Evolutionary conservation across 2,113 vertebrate genomes (phyloP).

Genomic region (Xiphorhynchus elegans): DNA sequence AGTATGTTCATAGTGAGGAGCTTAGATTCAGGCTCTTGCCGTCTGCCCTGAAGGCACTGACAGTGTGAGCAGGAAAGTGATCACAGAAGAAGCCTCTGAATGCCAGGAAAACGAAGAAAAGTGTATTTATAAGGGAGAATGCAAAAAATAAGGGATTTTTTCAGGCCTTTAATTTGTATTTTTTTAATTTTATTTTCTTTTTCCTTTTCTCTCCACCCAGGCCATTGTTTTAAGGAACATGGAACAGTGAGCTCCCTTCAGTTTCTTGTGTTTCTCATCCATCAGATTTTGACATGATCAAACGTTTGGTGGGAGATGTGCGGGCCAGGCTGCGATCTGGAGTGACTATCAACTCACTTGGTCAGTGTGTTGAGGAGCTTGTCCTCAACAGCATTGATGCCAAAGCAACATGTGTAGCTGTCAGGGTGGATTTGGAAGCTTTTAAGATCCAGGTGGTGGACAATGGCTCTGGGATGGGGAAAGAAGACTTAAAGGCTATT

Average conservation of each 20-base stretch:
- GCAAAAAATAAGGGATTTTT: not conserved
- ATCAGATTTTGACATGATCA: slow-evolving; percentile 83
- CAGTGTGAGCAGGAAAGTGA: not conserved
- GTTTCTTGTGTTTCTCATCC: not conserved
- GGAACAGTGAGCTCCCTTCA: not conserved
- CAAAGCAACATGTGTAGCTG: slow-evolving; percentile 88
- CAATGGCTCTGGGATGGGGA: slow-evolving; percentile 86
- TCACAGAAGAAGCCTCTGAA: not conserved
- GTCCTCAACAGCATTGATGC: slow-evolving; percentile 92
- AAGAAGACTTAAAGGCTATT: slow-evolving; percentile 80
- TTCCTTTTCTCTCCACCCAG: not conserved
- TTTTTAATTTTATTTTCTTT: not conserved
- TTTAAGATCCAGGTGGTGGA: slow-evolving; percentile 93
- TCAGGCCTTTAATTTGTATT: not conserved
- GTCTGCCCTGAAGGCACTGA: not conserved
- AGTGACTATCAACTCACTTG: slow-evolving; percentile 82
- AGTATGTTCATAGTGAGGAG: not conserved
- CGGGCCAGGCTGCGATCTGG: slow-evolving; percentile 87
- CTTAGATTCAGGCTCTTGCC: not conserved
- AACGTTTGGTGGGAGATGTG: slow-evolving; percentile 81
- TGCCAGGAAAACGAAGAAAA: not conserved
- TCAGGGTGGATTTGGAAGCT: slow-evolving; percentile 88
- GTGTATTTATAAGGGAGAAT: not conserved
- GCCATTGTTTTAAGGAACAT: not conserved
- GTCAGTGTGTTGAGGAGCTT: slow-evolving; percentile 94